Base-by-base conservation (phyloP, 2,888 invertebrate species). In the Tillus elongatus region DNA sequence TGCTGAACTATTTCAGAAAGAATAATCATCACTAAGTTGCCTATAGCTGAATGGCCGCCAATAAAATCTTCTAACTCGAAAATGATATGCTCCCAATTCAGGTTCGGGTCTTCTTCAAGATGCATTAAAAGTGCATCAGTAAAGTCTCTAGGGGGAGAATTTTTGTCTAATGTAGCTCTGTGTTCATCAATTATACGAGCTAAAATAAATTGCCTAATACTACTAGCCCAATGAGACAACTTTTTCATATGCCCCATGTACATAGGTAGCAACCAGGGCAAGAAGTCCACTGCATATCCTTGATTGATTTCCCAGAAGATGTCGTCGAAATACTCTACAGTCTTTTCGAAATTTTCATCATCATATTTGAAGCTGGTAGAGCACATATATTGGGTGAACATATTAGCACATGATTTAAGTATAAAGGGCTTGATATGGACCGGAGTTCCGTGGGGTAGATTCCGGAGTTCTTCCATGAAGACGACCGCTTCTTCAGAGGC, bases 241-340 rank as follows among this genome's bases (percentile, higher is more conserved):
- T 67, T 60, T 1, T 63, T 57, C 49, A 77, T 58, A 43, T 74
- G 72, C 2, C 63, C 55, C 4, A 54, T 50, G 45, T 74, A 73
- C 2, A 77, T 57, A 0, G 73, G 73, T 53, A 72, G 58, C n/a
- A 79, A 51, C 51, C 73, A 72, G 0, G 79, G 79, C 33, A 79
- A 58, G 45, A 79, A 79, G 51, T 80, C 79, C 0, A 76, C 74
- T 0, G 75, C 73, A 55, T 77, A 77, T 1, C 78, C 78, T 56
- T 77, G 75, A 56, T 79, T 79, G 4, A 80, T 75, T 53, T 79
- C 78, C 59, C 70, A 75, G 57, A 80, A 80, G 30, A 80, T 70
- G 26, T 69, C 69, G 52, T 79, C 79, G 51, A 76, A 79, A 47
- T 72, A 70, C 13, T 62, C 52, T 1, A 77, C 60, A 60, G 75